Evolutionary conservation across 2,797 vertebrate genomes (phyloP).

Genomic region (Sus cebifrons): DNA sequence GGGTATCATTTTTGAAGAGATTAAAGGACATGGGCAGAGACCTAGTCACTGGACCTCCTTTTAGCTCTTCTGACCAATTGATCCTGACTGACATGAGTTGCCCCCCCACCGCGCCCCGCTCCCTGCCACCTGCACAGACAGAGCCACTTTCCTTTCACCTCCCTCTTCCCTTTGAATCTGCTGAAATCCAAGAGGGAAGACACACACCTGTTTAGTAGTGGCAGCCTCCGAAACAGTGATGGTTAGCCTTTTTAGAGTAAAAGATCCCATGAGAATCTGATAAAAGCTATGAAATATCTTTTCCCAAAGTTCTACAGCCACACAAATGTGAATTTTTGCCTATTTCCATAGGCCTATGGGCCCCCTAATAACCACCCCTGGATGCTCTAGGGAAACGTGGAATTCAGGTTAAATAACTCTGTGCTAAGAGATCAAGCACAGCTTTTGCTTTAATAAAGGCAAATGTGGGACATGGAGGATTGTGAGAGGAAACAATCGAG

Average conservation of each 20-base stretch:
- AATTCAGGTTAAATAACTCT: constrained; percentile 46
- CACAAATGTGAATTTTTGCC: background rate
- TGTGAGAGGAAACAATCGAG: background rate
- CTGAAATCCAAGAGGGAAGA: constrained; percentile 19
- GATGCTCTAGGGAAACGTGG: background rate
- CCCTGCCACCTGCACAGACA: background rate
- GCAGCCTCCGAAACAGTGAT: background rate
- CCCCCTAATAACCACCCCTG: background rate
- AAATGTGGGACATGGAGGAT: background rate
- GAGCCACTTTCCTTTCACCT: background rate
- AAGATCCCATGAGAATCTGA: constrained; percentile 11
- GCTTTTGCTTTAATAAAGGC: constrained; percentile 23
- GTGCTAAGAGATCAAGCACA: background rate
- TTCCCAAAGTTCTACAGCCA: background rate
- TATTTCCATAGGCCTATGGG: background rate
- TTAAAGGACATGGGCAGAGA: background rate
- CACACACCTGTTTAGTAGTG: background rate
- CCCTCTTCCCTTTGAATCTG: background rate
- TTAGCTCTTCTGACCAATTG: background rate
- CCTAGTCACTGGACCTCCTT: background rate
- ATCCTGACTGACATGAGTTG: background rate
- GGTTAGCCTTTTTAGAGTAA: constrained; percentile 36
- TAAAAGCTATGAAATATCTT: constrained; percentile 2
- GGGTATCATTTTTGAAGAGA: background rate
- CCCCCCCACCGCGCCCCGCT: too few species aligned